Base-by-base conservation (phyloP, 2,113 vertebrate species). In the Chauna torquata region DNA sequence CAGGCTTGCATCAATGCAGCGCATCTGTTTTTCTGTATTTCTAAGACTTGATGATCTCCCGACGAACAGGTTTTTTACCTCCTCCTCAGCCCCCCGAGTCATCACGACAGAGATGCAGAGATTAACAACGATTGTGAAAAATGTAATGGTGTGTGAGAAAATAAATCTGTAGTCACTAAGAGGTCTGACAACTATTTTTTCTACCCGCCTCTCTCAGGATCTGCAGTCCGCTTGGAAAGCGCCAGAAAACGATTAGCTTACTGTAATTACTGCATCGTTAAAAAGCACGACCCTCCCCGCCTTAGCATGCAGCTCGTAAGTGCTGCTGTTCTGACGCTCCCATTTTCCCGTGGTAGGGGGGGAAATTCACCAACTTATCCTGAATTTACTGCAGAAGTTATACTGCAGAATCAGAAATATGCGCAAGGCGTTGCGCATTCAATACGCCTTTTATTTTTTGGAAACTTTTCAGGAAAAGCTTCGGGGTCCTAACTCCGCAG, bases 371-470 rank as follows among this genome's bases (percentile, higher is more conserved):
- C 2, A 4, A 1, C 16, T 12, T 6, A 2, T 3, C 8, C 36
- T 1, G 49, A 44, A 18, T 36, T 61, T 28, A 0, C 5, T 3
- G 0, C 17, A 5, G 16, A 12, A 66, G 4, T 1, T 6, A 10
- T 1, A 11, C 12, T 6, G 0, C 45, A 8, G 66, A 23, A 6
- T 1, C 5, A 4, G 34, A 3, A 1, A 14, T 11, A 17, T 2
- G 57, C 38, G 2, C 16, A 3, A 1, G 9, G 65, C 47, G 40
- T 7, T 16, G 57, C 22, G 8, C 52, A 6, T 11, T 16, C 36
- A 44, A 11, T 27, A 2, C n/a, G 5, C 44, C 49, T 8, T 12
- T 3, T 9, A 17, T 25, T 8, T 3, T 34, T 4, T 7, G 4
- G 23, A 8, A 12, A 27, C 16, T 52, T 8, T n/a, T 2, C 8